Evolutionary conservation across 2,113 vertebrate species (phyloP).

Genomic region (Mastomys natalensis): DNA sequence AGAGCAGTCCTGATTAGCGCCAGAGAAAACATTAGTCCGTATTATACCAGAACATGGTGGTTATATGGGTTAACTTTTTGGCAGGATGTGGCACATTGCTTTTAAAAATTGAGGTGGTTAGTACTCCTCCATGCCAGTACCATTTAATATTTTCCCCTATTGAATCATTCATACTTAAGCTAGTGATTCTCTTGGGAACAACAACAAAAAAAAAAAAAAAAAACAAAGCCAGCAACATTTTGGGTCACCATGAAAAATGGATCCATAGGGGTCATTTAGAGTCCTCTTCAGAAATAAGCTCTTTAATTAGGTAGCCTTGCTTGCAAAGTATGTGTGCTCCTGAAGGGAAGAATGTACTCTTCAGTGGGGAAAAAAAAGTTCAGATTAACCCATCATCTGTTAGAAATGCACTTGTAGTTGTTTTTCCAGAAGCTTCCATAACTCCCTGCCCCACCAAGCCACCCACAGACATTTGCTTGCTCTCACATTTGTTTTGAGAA

Average conservation of each 20-base stretch:
- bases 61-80: slow-evolving; percentile 66
- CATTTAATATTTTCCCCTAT: slow-evolving; percentile 45
- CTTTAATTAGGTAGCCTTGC: slow-evolving; percentile 21
- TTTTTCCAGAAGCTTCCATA: slow-evolving; percentile 73
- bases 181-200: slow-evolving; percentile 45
- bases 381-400: slow-evolving; percentile 65
- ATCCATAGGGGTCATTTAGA: not conserved
- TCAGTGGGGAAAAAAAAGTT: not conserved
- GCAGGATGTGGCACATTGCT: slow-evolving; percentile 42
- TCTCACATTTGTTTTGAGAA: slow-evolving; percentile 81
- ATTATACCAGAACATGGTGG: slow-evolving; percentile 56
- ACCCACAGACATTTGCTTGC: slow-evolving; percentile 79
- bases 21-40: slow-evolving; percentile 67
- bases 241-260: slow-evolving; percentile 30
- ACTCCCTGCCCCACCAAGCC: slow-evolving; percentile 72
- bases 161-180: slow-evolving; percentile 65
- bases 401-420: slow-evolving; percentile 74
- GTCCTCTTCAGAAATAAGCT: not conserved
- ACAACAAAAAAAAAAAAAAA: not conserved
- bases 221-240: slow-evolving; percentile 57
- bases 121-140: slow-evolving; percentile 51
- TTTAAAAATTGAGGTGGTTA: slow-evolving; percentile 45
- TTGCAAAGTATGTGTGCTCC: not conserved
- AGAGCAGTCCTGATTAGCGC: slow-evolving; percentile 46
- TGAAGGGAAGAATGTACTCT: slow-evolving; percentile 25